phyloP scores from a whole-genome alignment of 2,797 vertebrate species.

The Tokudaia tokunoshimensis region DNA sequence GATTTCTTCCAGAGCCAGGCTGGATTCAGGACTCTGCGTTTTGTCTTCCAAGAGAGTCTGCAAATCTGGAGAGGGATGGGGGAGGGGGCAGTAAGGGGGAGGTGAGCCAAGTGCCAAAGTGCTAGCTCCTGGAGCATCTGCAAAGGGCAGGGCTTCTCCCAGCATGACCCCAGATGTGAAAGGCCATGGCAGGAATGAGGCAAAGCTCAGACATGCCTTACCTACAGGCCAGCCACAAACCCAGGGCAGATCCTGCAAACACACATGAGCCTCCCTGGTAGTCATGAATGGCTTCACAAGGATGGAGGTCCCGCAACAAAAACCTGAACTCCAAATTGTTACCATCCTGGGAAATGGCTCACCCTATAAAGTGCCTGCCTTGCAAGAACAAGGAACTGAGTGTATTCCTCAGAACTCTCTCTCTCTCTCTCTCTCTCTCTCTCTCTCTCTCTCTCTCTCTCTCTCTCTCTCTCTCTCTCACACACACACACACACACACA shows the following conservation, averaged over 20 bases:
- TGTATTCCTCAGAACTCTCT: neutral
- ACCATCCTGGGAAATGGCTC: neutral
- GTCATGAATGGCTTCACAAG: neutral
- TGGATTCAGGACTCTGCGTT: neutral
- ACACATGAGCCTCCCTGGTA: rapidly evolving
- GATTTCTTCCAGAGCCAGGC: slow-evolving; percentile 32
- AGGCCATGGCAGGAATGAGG: neutral
- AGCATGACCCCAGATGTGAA: neutral
- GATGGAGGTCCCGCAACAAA: rapidly evolving
- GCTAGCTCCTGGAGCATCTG: neutral
- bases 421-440: too few species aligned
- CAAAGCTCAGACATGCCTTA: neutral
- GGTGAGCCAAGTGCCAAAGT: slow-evolving; percentile 63
- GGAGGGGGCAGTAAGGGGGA: rapidly evolving
- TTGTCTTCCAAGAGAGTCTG: slow-evolving; percentile 20
- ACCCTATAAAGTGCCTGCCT: neutral
- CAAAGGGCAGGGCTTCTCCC: slow-evolving; percentile 22
- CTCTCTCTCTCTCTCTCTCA: too few species aligned
- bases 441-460: too few species aligned
- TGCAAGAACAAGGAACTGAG: neutral
- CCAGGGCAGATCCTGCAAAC: rapidly evolving
- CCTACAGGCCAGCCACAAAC: neutral
- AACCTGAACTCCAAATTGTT: neutral
- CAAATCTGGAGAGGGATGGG: neutral
- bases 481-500: too few species aligned